These are phyloP conservation scores for Cephalopterus ornatus DNA, from an alignment of 2,113 vertebrate species.

Conservation along the genomic window DNA sequence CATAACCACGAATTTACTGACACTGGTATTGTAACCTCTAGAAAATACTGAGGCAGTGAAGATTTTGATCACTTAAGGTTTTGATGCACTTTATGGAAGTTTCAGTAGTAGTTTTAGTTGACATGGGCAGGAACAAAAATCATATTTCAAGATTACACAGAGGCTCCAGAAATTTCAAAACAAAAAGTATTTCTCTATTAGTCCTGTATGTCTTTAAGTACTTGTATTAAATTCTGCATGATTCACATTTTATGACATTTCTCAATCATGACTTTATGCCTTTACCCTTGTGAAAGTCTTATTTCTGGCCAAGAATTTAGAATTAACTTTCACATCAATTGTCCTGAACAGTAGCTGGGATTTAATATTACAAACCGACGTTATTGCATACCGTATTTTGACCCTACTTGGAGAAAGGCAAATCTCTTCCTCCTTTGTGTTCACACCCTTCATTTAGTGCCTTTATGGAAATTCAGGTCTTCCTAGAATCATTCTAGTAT, in stretches of 20 bases:
- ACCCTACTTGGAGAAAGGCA: not conserved
- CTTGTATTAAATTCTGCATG: not conserved
- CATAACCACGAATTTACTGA: not conserved
- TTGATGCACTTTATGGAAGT: not conserved
- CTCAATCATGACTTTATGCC: not conserved
- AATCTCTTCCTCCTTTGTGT: not conserved
- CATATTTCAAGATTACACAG: not conserved
- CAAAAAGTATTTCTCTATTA: not conserved
- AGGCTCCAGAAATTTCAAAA: not conserved
- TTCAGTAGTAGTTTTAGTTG: not conserved
- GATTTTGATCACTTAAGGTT: not conserved
- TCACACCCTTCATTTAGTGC: not conserved
- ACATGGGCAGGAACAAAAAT: not conserved
- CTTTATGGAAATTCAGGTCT: not conserved
- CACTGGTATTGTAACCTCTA: not conserved
- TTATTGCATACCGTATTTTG: not conserved
- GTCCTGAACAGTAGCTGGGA: not conserved
- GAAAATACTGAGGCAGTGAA: not conserved
- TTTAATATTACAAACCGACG: not conserved
- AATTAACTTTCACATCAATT: conserved; percentile 4
- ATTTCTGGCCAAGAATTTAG: not conserved
- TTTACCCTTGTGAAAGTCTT: not conserved
- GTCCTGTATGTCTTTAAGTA: not conserved
- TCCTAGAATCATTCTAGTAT: not conserved
- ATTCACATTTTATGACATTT: not conserved